phyloP scores from a whole-genome alignment of 2,888 invertebrate species.

The Mesodorylaimus sp. region DNA sequence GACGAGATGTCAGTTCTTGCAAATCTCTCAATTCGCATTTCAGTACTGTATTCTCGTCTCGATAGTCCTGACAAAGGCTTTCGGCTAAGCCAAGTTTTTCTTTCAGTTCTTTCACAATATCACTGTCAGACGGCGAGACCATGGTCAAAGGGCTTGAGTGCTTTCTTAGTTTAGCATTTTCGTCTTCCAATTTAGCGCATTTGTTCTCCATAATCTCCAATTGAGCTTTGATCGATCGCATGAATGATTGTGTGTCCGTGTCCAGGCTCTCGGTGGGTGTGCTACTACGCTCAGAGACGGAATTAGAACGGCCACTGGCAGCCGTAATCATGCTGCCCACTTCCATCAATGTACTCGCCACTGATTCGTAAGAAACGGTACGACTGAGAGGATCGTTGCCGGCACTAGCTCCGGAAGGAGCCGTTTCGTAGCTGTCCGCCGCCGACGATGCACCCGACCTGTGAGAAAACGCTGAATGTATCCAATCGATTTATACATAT shows the following conservation, averaged over 20 bases:
- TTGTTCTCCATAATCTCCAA: constrained; percentile 13
- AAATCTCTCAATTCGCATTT: constrained; percentile 51
- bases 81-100: constrained; percentile 21
- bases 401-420: neutral
- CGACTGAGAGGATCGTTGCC: constrained; percentile 1
- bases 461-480: neutral
- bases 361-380: constrained; percentile 7
- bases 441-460: neutral
- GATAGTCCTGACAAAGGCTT: constrained; percentile 17
- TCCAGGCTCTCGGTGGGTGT: constrained; percentile 20
- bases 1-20: too few relatives aligned
- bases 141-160: neutral
- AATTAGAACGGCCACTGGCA: neutral
- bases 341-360: constrained; percentile 10
- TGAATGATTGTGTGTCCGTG: constrained; percentile 5
- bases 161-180: constrained; percentile 9
- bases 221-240: constrained; percentile 3
- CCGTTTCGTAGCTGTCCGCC: neutral
- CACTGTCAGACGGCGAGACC: neutral
- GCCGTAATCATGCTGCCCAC: constrained; percentile 2
- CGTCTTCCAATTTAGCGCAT: constrained; percentile 11
- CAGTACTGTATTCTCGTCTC: constrained; percentile 57
- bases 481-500: neutral
- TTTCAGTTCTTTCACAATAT: constrained; percentile 11
- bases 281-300: constrained; percentile 16